A percentile compares a stretch with the other conserved stretches of the same genome.
phyloP scores from a whole-genome alignment of 23 tunicate genomes.

The Clavelina lepadiformis region DNA sequence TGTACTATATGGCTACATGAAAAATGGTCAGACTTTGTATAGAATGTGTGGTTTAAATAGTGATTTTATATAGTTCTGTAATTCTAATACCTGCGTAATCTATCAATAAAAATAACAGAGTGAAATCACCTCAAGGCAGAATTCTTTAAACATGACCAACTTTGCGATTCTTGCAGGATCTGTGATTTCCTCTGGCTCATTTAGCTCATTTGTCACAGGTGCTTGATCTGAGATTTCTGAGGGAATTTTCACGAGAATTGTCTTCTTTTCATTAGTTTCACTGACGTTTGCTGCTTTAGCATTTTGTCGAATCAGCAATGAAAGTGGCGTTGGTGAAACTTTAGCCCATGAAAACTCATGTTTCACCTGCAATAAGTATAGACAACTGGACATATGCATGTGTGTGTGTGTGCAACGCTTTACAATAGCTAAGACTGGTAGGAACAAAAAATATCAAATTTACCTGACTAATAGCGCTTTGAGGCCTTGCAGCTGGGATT shows the following conservation, averaged over 20 bases:
- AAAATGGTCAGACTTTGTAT: too few relatives aligned
- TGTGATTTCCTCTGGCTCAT: neutral
- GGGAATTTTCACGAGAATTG: constrained; percentile 18
- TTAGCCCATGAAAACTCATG: constrained; percentile 68
- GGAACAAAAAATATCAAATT: neutral
- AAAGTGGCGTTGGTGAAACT: constrained; percentile 39
- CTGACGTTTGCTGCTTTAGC: neutral
- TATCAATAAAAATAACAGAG: too few relatives aligned
- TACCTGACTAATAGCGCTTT: constrained; percentile 21
- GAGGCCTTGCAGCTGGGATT: constrained; percentile 17
- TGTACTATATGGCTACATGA: too few relatives aligned
- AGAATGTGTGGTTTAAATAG: too few relatives aligned
- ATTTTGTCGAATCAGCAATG: constrained; percentile 27
- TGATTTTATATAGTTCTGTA: too few relatives aligned
- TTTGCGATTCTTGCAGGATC: constrained; percentile 42
- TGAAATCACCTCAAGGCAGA: constrained; percentile 40
- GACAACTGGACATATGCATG: neutral
- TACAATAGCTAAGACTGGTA: too few relatives aligned
- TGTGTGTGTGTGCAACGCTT: too few relatives aligned
- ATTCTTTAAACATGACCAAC: constrained; percentile 43
- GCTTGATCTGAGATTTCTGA: neutral
- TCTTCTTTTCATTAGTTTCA: neutral
- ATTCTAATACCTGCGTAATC: too few relatives aligned
- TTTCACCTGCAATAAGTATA: constrained; percentile 16
- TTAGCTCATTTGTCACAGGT: too few relatives aligned